Conservation (phyloP, 2,113 vertebrate species). For the Donacobius atricapilla region DNA sequence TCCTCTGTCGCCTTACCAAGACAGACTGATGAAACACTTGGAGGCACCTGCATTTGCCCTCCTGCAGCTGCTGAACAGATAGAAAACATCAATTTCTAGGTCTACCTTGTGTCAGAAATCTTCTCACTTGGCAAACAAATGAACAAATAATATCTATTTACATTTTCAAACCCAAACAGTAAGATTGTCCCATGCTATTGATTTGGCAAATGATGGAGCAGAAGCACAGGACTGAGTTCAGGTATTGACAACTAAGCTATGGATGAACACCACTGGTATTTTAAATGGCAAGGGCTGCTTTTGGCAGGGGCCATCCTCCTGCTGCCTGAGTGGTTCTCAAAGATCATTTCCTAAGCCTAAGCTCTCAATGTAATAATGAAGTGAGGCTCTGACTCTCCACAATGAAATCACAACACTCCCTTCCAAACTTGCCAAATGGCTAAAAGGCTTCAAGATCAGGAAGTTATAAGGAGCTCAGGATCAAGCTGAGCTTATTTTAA, state of each 20-base stretch:
- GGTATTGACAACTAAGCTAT: background rate
- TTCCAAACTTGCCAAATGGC: background rate
- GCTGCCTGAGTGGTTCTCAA: background rate
- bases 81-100: background rate
- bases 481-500: background rate
- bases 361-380: background rate
- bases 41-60: background rate
- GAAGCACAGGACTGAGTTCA: background rate
- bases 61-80: background rate
- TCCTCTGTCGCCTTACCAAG: background rate
- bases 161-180: background rate
- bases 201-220: background rate
- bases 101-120: background rate
- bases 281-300: background rate
- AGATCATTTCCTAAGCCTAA: background rate
- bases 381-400: background rate
- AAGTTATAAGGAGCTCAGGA: background rate
- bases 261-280: background rate
- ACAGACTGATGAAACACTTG: background rate
- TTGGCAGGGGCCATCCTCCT: background rate
- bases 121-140: background rate
- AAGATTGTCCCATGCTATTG: background rate
- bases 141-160: background rate
- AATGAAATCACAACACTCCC: background rate
- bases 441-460: background rate